Percentiles rank a stretch among this genome's conserved stretches.
These are phyloP conservation scores for Yasuhikotakia modesta DNA, from an alignment of 2,797 vertebrate species.

Conservation along the genomic window DNA sequence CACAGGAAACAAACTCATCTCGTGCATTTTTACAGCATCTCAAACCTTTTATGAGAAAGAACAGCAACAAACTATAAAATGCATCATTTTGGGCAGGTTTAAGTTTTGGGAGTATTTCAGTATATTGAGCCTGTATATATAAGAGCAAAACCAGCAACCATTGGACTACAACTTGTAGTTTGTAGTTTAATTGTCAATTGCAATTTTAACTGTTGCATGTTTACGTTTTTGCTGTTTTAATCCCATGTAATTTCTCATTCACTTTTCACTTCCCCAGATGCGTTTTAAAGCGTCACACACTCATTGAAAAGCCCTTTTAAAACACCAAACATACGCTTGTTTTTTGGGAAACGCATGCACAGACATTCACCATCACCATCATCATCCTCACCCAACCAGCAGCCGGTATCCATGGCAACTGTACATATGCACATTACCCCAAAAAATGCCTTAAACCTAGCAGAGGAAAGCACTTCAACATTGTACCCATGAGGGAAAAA, in stretches of 20 bases:
- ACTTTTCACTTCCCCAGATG: not conserved
- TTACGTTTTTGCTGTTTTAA: no score
- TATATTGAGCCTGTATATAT: not conserved
- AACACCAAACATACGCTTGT: not conserved
- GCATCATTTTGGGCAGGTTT: not conserved
- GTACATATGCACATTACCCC: constrained; percentile 40
- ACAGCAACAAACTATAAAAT: not conserved
- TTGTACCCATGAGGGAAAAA: constrained; percentile 32
- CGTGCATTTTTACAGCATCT: not conserved
- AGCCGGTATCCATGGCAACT: constrained; percentile 16
- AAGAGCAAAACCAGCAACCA: not conserved
- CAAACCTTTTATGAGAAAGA: not conserved
- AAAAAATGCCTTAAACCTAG: constrained; percentile 74
- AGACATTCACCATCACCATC: not conserved
- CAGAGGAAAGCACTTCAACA: constrained; percentile 65
- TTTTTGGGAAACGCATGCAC: not conserved
- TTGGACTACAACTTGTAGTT: not conserved
- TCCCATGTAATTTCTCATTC: not conserved
- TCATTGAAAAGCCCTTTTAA: not conserved
- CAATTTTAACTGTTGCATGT: not conserved
- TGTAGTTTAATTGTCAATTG: not conserved
- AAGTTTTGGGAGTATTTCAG: not conserved
- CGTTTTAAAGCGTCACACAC: not conserved
- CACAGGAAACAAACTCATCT: not conserved
- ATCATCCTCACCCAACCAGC: constrained; percentile 6